Conservation (phyloP, 2,888 invertebrate genomes). For the Sesia bembeciformis region DNA sequence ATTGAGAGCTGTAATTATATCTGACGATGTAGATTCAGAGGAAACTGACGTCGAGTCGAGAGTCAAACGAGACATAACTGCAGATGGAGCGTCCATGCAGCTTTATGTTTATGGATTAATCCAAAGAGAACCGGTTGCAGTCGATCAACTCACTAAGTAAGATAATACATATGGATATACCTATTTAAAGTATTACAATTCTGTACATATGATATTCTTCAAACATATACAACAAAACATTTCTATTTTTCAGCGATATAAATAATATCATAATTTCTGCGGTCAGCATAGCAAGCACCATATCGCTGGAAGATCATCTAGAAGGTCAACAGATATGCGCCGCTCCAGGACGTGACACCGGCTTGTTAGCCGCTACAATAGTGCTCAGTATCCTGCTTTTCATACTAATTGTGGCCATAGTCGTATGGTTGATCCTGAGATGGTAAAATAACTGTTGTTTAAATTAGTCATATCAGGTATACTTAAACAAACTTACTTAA, state of each 20-base stretch:
- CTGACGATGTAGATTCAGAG: slow-evolving; percentile 20
- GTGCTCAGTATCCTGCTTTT: slow-evolving; percentile 49
- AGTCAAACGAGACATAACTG: slow-evolving; percentile 18
- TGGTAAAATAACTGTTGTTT: slow-evolving; percentile 42
- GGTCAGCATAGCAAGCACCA: slow-evolving; percentile 33
- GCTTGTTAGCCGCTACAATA: slow-evolving; percentile 55
- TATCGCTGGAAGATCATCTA: slow-evolving; percentile 59
- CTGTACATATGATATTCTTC: not conserved
- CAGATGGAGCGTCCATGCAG: slow-evolving; percentile 33
- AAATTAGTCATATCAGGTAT: slow-evolving; percentile 8
- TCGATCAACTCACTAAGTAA: slow-evolving; percentile 40
- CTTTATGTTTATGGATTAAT: slow-evolving; percentile 52
- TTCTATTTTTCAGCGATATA: slow-evolving; percentile 44
- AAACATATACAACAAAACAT: not conserved
- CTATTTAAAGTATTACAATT: slow-evolving; percentile 4
- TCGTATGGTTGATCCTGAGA: slow-evolving; percentile 47
- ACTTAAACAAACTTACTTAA: not conserved
- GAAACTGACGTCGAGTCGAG: slow-evolving; percentile 17
- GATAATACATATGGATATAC: slow-evolving; percentile 6
- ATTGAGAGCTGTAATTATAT: slow-evolving; percentile 48
- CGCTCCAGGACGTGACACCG: slow-evolving; percentile 38
- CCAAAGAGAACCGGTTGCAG: slow-evolving; percentile 39
- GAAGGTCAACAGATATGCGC: slow-evolving; percentile 33
- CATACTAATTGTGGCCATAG: slow-evolving; percentile 38
- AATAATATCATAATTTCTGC: slow-evolving; percentile 26